A percentile compares a stretch with the other conserved stretches of the same genome.
These are phyloP conservation scores for Andrena trimmerana DNA, from an alignment of 2,888 invertebrate genomes.

Conservation along the genomic window DNA sequence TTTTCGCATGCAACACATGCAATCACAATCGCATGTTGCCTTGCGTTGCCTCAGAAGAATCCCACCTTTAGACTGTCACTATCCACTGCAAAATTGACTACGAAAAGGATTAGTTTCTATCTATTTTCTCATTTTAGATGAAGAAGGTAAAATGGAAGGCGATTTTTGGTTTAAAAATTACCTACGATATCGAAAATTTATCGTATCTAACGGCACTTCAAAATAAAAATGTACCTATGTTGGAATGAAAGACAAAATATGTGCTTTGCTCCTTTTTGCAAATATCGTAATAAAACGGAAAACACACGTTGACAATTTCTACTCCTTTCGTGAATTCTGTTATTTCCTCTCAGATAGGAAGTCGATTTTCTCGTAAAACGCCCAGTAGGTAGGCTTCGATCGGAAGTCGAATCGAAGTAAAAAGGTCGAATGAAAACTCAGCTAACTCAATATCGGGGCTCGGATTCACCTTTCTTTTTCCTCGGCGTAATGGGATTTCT, in stretches of 20 bases:
- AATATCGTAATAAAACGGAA: not conserved
- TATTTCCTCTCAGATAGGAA: conserved; percentile 67
- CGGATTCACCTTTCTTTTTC: conserved; percentile 77
- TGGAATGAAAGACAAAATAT: not conserved
- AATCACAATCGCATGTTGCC: too few species aligned
- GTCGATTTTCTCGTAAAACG: conserved; percentile 71
- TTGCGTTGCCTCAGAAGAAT: too few species aligned
- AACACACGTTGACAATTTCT: conserved; percentile 44
- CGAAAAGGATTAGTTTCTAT: too few species aligned
- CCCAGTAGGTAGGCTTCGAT: conserved; percentile 70
- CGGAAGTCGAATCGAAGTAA: conserved; percentile 79
- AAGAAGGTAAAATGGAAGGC: not conserved
- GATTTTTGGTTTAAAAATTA: not conserved
- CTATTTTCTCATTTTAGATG: not conserved
- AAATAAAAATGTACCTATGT: not conserved
- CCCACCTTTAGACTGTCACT: too few species aligned
- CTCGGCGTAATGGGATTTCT: conserved; percentile 81
- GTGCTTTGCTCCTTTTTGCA: not conserved
- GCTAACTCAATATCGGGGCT: conserved; percentile 81
- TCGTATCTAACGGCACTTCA: too few species aligned
- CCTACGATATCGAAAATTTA: not conserved
- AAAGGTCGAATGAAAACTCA: conserved; percentile 82
- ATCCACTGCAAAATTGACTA: too few species aligned
- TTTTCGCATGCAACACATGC: too few species aligned
- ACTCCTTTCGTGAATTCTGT: conserved; percentile 55